These are phyloP conservation scores for Corythoichthys haematopterus DNA, from an alignment of 2,113 vertebrate species.

Conservation along the genomic window DNA sequence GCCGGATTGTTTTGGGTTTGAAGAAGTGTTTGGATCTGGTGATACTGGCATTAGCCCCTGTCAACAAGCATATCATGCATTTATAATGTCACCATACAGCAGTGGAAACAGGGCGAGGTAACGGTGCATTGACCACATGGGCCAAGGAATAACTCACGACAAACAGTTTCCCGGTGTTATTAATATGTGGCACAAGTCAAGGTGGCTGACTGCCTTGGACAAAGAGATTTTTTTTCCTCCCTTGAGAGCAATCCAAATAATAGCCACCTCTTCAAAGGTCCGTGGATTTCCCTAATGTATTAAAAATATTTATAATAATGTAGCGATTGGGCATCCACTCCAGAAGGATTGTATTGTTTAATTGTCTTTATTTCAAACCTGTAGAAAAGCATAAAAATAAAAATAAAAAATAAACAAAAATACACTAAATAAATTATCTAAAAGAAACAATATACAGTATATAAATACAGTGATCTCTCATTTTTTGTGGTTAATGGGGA, in stretches of 20 bases:
- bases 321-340: constrained; percentile 20
- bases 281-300: constrained; percentile 20
- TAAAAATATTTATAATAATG: constrained; percentile 1
- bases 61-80: neutral
- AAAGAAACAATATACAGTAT: too few species aligned
- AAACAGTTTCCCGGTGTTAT: neutral
- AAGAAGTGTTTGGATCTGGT: constrained; percentile 25
- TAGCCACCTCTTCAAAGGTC: constrained; percentile 22
- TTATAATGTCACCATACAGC: constrained; percentile 5
- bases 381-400: too few species aligned
- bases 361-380: too few species aligned
- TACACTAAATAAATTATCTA: too few species aligned
- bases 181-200: neutral
- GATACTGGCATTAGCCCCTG: constrained; percentile 19
- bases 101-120: constrained; percentile 21
- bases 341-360: constrained; percentile 16
- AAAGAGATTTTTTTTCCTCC: neutral
- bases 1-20: neutral
- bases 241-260: neutral
- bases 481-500: too few species aligned
- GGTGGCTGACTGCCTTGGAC: neutral
- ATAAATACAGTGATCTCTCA: too few species aligned
- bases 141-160: constrained; percentile 22
- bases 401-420: too few species aligned
- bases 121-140: constrained; percentile 1